Base-by-base conservation (phyloP, 2,888 invertebrate genomes). In the Rhamphomyia laevipes region DNA sequence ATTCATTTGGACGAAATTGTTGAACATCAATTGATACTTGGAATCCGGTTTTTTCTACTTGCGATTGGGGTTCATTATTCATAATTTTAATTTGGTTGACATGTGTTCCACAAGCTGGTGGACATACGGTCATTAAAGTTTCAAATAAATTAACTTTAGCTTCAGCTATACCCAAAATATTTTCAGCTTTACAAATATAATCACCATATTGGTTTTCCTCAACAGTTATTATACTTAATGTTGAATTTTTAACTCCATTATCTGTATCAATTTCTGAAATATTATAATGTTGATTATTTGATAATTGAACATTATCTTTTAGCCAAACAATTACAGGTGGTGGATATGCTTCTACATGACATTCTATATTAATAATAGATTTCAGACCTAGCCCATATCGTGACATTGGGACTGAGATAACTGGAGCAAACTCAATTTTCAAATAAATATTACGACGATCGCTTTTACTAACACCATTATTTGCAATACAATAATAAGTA, bases 311-410 rank as follows among this genome's bases (percentile, higher is more conserved):
- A 35, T 81, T 82, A 41, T 86, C 87, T 63, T 90, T 90, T 1
- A 85, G 71, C 93, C 92, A 92, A 1, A 79, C 76, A 50, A 92
- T 87, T 2, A 86, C 86, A 0, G 92, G 91, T 1, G 87, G 87
- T 0, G 92, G 92, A 68, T 89, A 90, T 0, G 91, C 91, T 61
- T 88, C 87, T 3, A 90, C 84, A 65, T 89, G 89, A 61, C 93
- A 93, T 60, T 91, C 90, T 49, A 93, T 65, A 60, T 90, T 87
- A 82, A 90, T 88, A 59, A 91, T 87, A 61, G 88, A 90, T 63
- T 88, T 88, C 1, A 89, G 70, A 1, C 90, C 90, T 75, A 75
- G 76, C 17, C 86, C 87, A n/a, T 88, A 70, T 16, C 88, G 73
- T 0, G 87, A 87, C 35, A 83, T 70, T 0, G 86, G 85, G 2